Evolutionary conservation across 2,797 vertebrate species (phyloP), one percentile per base, ranked within the genome.

Genomic region (Microctenopoma steveboyesi): DNA sequence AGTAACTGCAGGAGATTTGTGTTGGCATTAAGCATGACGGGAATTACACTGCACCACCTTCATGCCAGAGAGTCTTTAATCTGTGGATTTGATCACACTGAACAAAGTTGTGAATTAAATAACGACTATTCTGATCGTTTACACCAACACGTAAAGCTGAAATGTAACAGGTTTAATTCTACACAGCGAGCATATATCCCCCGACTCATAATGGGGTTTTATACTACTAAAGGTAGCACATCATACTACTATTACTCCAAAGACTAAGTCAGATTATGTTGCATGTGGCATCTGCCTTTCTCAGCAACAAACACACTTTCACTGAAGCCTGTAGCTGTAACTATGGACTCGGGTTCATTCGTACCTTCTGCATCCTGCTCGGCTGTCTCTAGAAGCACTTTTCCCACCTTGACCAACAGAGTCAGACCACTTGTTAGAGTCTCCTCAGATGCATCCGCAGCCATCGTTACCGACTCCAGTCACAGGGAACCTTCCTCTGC

Each of bases 351-450:
- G 2, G 0, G 0, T 0, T 12, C 12, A 0, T 9, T 15, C 84
- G 35, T 82, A 93, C 92, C 90, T 84, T 46, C 59, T 0, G 86
- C 86, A 0, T 90, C 85, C 15, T 73, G 52, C 18, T 78, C 46
- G 16, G 78, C 88, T 0, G 69, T 69, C 45, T 81, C 49, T 0
- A 93, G 84, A 0, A 93, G 70, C 18, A 61, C 63, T 50, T 53
- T 67, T 3, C 83, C 52, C 51, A 83, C 2, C 42, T 64, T 76
- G 2, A 91, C 75, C 46, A 93, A 7, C 37, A 78, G 68, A 15
- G 3, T 28, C 27, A 93, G 70, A 9, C 18, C 27, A 0, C 18
- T 1, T 0, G 67, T 33, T 0, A 92, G 3, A 1, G 73, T 74
- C 30, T 91, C 86, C 58, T 72, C 69, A 0, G 73, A 67, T 4